Base-by-base conservation (phyloP, 2,888 invertebrate genomes). In the Ligdia adustata region DNA sequence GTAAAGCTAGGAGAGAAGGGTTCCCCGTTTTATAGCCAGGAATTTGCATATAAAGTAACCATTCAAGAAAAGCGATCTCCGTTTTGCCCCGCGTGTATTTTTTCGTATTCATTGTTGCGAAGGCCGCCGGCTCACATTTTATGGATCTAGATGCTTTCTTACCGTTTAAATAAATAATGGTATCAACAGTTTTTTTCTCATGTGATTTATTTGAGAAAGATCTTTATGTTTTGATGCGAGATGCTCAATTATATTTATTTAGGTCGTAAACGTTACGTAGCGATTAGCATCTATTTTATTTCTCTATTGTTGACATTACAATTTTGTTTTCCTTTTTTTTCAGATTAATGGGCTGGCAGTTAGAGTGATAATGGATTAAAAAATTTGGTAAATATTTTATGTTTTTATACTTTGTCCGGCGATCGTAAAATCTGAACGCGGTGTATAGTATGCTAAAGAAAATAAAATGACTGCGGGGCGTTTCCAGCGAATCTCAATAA, bases 21-120 rank as follows among this genome's bases (percentile, higher is more conserved):
- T 90, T 87, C 85, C 79, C 69, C 68, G 55, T 90, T 90, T 90
- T 90, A 90, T 88, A 79, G 79, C 88, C 71, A 77, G 72, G 79
- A 83, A 90, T 90, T 90, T 89, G 84, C 90, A 90, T 90, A 88
- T 90, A 90, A 90, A 90, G 90, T 90, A 90, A 90, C 88, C 89
- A 88, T 90, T 86, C 85, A 89, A 90, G 90, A 84, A 88, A 89
- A 86, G 83, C 85, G 88, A 90, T 89, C 89, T 82, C 78, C 76
- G 79, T 77, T 83, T 72, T 77, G 75, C 75, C 79, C 62, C 71
- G 69, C 70, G 69, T 74, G 78, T 77, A 64, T 64, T 79, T 75
- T 87, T 86, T 83, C 79, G 79, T 83, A 87, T 88, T 89, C 87
- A 88, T 89, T 87, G 89, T 88, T 81, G 70, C 72, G 78, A 80